phyloP scores from a whole-genome alignment of 1,140 invertebrate species.

The Ectropis grisescens region DNA sequence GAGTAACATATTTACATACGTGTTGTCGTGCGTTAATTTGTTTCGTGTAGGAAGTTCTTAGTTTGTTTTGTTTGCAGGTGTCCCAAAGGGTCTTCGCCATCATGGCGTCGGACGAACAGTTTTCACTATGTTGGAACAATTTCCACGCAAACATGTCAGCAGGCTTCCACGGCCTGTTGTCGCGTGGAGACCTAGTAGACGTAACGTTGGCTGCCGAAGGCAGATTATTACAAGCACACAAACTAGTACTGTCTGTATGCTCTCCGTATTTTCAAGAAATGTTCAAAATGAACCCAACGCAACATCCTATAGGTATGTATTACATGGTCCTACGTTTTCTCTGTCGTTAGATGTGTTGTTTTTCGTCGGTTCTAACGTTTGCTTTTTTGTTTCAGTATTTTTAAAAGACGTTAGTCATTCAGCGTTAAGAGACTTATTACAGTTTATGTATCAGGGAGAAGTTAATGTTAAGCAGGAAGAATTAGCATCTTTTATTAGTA shows the following conservation, averaged over 20 bases:
- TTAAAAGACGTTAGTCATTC: slow-evolving; percentile 85
- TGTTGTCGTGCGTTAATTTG: neutral
- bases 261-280: slow-evolving; percentile 89
- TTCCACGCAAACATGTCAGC: slow-evolving; percentile 81
- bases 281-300: slow-evolving; percentile 77
- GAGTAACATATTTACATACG: neutral
- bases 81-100: slow-evolving; percentile 61
- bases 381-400: slow-evolving; percentile 75
- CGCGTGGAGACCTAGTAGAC: slow-evolving; percentile 84
- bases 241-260: slow-evolving; percentile 86
- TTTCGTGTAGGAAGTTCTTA: neutral
- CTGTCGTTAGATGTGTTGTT: too few relatives aligned
- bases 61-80: slow-evolving; percentile 36
- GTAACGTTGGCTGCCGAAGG: slow-evolving; percentile 87
- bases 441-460: slow-evolving; percentile 91
- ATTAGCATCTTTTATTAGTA: slow-evolving; percentile 85
- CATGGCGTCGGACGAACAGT: slow-evolving; percentile 81
- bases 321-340: too few relatives aligned
- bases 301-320: slow-evolving; percentile 72
- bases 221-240: slow-evolving; percentile 83
- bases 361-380: neutral
- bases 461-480: slow-evolving; percentile 89
- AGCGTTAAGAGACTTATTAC: slow-evolving; percentile 82
- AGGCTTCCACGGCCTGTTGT: slow-evolving; percentile 80
- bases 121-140: slow-evolving; percentile 84